Evolutionary conservation across 2,113 vertebrate species (phyloP), one percentile per base, ranked within the genome.

Genomic region (Cichladusa arquata): DNA sequence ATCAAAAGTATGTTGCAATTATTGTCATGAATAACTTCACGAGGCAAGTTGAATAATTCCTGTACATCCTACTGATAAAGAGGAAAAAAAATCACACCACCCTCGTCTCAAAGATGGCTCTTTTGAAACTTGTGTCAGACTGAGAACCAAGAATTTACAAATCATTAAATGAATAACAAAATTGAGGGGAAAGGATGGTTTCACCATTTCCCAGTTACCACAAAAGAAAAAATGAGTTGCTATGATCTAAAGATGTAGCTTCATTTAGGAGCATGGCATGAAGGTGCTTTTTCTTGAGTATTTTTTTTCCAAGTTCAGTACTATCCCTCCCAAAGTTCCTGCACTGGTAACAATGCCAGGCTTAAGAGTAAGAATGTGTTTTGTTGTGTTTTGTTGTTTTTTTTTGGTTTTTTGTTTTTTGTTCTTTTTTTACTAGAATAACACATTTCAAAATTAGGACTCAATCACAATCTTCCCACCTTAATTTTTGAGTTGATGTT

Each of bases 121-220:
- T 72, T 28, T 36, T 5, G 18, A 80, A 90, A 97, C 80, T 79
- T 85, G 24, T 61, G 48, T 91, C 58, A 93, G 86, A 94, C 23
- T 19, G 90, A 89, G 66, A 56, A 82, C 47, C 34, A 92, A 40
- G 66, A 73, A 90, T 95, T 90, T 92, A 64, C 40, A 81, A 88
- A 42, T 67, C 61, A 88, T 80, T 95, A 90, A 92, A 81, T 83
- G 25, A 95, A 45, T 96, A 96, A 88, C 64, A 69, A 86, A 80
- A 96, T 93, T 91, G 76, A 66, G 40, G 26, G 69, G 69, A 70
- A 72, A 66, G 25, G 91, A 72, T 50, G 6, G 9, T 77, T 93
- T 96, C 38, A 72, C 65, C 18, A 8, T 87, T 96, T 86, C 80
- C 69, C 66, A 84, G 34, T 17, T 34, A 51, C 78, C 79, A 50